Evolutionary conservation across 1,140 invertebrate species (phyloP), one percentile per base, ranked within the genome.

Genomic region (Drosophila quadrilineata): DNA sequence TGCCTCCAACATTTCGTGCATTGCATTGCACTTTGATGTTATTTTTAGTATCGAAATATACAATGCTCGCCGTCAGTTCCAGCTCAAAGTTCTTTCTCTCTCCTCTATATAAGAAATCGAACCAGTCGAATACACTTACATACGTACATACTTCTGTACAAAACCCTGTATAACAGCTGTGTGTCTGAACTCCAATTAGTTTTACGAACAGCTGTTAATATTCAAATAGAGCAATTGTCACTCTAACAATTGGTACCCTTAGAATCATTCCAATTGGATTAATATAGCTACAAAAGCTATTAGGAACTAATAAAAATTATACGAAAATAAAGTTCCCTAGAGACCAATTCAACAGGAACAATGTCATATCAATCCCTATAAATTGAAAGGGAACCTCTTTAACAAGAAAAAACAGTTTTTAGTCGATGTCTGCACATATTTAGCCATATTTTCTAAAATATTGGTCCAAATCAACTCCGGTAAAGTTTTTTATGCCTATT

Each of bases 11-110:
- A 49, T 70, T 66, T 64, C 71, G 46, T 50, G 52, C 53, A 48
- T 62, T 72, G 50, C 64, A 46, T 41, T 41, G 49, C 64, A 63
- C 74, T 84, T 77, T 84, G 69, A 84, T 73, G 77, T 82, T 82
- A 85, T 82, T 74, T 73, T 70, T 79, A 80, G 75, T 43, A 28
- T 12, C 14, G 46, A 46, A 24, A 31, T 28, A 31, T 10, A 46
- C 26, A 31, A 46, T 0, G 29, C 2, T 16, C 40, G 26, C 9
- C 24, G 48, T 46, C 57, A 64, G 45, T 70, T 64, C 43, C 41
- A 8, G 28, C 19, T 12, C 16, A 17, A 9, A 9, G 1, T 9
- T 19, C 16, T 43, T 36, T 40, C 33, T 31, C 17, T 40, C 21
- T 22, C 6, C 24, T 33, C 6, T 33, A 31, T 8, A 6, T 19